Conservation (phyloP, 2,888 invertebrate species). For the Morinoia aosen region DNA sequence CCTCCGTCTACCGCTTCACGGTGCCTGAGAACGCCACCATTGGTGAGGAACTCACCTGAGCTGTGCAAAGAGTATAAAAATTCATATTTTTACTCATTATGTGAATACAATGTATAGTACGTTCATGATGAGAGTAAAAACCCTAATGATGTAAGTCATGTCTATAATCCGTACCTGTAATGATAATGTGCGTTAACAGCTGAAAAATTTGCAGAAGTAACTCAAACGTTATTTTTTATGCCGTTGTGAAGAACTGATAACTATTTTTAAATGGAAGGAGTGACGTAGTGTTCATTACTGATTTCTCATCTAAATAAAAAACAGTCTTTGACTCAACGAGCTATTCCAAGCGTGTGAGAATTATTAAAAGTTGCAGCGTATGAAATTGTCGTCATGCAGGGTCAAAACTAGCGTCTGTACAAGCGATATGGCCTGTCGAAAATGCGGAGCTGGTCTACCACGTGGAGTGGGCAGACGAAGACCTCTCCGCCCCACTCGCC, state of each 20-base stretch:
- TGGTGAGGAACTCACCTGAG: conserved; percentile 54
- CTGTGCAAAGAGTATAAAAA: not conserved
- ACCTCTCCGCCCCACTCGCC: conserved; percentile 61
- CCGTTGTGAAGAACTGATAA: not conserved
- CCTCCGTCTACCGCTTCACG: conserved; percentile 60
- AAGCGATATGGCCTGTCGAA: conserved; percentile 57
- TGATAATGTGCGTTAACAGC: too few species aligned
- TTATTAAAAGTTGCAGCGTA: not conserved
- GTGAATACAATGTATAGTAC: too few species aligned
- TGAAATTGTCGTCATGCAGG: conserved; percentile 45
- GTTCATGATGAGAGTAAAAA: too few species aligned
- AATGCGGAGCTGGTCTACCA: conserved; percentile 62
- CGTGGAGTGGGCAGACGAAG: conserved; percentile 63
- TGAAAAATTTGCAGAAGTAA: too few species aligned
- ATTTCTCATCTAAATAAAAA: not conserved
- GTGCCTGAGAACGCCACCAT: conserved; percentile 64
- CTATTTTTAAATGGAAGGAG: not conserved
- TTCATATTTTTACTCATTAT: too few species aligned
- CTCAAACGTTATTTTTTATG: not conserved
- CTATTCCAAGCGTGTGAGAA: too few species aligned
- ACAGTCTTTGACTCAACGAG: not conserved
- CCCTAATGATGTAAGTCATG: too few species aligned
- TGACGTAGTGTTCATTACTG: not conserved
- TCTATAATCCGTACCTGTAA: too few species aligned
- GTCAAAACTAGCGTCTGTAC: conserved; percentile 63